Percentiles rank a stretch among this genome's conserved stretches.
Evolutionary conservation across 2,888 invertebrate genomes (phyloP).

Genomic region (Petrolisthes manimaculis): DNA sequence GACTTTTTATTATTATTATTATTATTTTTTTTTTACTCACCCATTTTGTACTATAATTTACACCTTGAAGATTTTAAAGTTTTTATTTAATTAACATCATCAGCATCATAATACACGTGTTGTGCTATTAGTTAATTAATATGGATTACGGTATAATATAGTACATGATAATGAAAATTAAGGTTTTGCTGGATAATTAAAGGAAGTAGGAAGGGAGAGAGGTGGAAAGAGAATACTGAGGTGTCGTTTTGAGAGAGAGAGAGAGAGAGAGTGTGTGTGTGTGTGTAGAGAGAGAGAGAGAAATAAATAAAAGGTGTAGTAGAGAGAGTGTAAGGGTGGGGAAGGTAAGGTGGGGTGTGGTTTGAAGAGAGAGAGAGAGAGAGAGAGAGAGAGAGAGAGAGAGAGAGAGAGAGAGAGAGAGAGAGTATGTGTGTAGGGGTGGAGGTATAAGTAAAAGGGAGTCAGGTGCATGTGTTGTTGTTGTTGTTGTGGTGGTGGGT

Average conservation of each 20-base stretch:
- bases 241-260: background rate
- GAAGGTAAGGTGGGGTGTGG: no score
- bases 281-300: background rate
- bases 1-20: no score
- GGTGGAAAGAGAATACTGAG: background rate
- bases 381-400: background rate
- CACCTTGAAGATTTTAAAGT: no score
- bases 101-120: no score
- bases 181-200: background rate
- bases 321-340: no score
- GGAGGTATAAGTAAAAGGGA: background rate
- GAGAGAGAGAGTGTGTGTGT: background rate
- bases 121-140: no score
- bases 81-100: no score
- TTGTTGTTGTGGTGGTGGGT: background rate
- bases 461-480: background rate
- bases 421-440: no score
- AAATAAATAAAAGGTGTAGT: no score
- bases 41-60: no score
- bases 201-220: background rate
- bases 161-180: background rate
- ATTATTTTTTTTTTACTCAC: no score
- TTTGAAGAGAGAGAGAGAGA: background rate
- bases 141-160: no score
- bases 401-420: background rate